phyloP scores from a whole-genome alignment of 2,888 invertebrate genomes.

The Meteorus colon region DNA sequence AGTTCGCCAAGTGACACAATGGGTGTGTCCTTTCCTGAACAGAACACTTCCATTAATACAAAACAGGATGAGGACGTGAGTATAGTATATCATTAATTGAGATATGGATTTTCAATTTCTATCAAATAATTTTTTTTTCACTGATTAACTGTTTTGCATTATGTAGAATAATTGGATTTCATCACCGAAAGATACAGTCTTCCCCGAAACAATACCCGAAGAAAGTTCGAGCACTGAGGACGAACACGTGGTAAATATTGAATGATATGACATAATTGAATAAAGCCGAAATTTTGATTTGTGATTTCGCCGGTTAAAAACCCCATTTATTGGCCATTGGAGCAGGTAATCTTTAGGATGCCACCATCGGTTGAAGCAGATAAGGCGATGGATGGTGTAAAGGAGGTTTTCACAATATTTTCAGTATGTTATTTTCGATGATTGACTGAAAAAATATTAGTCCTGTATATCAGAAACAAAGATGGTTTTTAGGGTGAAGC shows the following conservation, averaged over 20 bases:
- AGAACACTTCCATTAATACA: conserved; percentile 71
- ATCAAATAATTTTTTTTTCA: conserved; percentile 43
- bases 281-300: conserved; percentile 20
- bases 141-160: conserved; percentile 48
- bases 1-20: conserved; percentile 80
- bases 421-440: conserved; percentile 76
- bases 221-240: conserved; percentile 95
- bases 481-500: conserved; percentile 80
- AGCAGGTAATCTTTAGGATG: conserved; percentile 85
- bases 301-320: neutral
- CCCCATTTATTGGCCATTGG: conserved; percentile 42
- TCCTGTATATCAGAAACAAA: neutral
- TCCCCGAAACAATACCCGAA: conserved; percentile 94
- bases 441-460: neutral
- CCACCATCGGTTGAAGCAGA: conserved; percentile 82
- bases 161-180: conserved; percentile 83
- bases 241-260: conserved; percentile 84
- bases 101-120: conserved; percentile 23
- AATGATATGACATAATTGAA: conserved; percentile 24
- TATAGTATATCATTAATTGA: conserved; percentile 18
- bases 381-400: conserved; percentile 77
- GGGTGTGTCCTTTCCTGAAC: conserved; percentile 76
- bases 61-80: conserved; percentile 78
- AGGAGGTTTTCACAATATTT: conserved; percentile 86
- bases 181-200: conserved; percentile 90